These are phyloP conservation scores for Heliothis virescens DNA, from an alignment of 1,140 invertebrate genomes.

Conservation along the genomic window DNA sequence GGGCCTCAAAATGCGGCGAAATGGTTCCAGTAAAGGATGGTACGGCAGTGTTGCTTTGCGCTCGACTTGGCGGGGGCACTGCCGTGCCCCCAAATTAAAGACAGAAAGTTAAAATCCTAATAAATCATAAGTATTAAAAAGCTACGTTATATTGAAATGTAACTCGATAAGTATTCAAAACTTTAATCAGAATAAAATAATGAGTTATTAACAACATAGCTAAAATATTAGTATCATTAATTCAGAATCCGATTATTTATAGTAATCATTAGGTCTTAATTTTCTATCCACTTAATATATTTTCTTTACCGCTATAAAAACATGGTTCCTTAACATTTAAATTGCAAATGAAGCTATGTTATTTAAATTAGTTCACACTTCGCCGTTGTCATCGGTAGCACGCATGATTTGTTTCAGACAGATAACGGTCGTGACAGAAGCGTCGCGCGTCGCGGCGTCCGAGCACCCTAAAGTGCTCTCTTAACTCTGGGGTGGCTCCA, in stretches of 20 bases:
- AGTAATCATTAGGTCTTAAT: constrained; percentile 14
- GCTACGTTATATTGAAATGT: constrained; percentile 4
- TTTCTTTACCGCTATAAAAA: constrained; percentile 45
- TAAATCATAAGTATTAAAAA: background rate
- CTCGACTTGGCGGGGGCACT: no score
- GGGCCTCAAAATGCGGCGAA: no score
- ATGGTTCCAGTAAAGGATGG: no score
- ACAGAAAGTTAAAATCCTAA: background rate
- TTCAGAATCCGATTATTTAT: constrained; percentile 30
- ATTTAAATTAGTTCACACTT: constrained; percentile 41
- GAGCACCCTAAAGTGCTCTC: constrained; percentile 27
- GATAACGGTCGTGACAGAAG: constrained; percentile 16
- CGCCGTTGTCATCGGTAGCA: constrained; percentile 5
- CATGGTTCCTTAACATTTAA: constrained; percentile 41
- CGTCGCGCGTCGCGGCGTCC: background rate
- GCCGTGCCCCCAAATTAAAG: no score
- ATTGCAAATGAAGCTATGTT: constrained; percentile 42
- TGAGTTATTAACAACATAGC: background rate
- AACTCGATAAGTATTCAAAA: background rate
- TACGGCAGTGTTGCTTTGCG: no score
- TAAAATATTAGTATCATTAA: constrained; percentile 22
- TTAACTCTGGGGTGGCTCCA: constrained; percentile 57
- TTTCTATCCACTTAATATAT: constrained; percentile 41
- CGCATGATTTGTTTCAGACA: constrained; percentile 8
- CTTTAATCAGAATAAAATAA: background rate